These are phyloP conservation scores for Onthophagus taurus DNA, from an alignment of 1,140 invertebrate species.

Conservation along the genomic window DNA sequence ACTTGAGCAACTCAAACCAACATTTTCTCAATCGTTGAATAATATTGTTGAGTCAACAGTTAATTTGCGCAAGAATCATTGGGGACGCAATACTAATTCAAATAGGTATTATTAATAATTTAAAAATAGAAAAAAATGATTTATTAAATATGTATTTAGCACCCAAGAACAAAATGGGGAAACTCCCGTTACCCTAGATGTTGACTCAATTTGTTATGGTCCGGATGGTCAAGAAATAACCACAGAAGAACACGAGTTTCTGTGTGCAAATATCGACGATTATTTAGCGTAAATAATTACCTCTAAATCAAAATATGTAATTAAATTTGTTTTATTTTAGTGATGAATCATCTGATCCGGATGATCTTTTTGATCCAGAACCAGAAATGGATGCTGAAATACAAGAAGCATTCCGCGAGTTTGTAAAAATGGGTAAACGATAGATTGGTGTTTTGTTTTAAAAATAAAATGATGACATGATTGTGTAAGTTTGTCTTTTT, in stretches of 20 bases:
- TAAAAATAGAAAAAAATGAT: background rate
- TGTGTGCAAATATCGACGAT: constrained; percentile 19
- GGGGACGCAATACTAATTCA: constrained; percentile 16
- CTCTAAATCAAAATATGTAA: background rate
- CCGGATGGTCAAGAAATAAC: constrained; percentile 42
- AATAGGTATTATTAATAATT: constrained; percentile 3
- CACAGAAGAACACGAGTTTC: constrained; percentile 42
- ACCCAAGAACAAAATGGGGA: background rate
- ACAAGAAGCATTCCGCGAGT: constrained; percentile 42
- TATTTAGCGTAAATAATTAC: constrained; percentile 1
- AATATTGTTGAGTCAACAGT: constrained; percentile 17
- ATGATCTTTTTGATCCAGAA: constrained; percentile 38
- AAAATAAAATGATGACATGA: no score
- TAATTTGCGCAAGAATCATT: constrained; percentile 16
- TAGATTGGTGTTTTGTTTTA: no score
- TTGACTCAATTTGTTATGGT: constrained; percentile 35
- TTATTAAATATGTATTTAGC: background rate
- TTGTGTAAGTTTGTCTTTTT: no score
- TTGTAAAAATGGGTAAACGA: constrained; percentile 35
- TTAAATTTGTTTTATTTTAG: constrained; percentile 27
- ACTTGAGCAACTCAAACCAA: constrained; percentile 18
- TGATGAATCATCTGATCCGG: constrained; percentile 36
- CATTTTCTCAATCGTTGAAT: constrained; percentile 26
- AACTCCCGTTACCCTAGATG: constrained; percentile 2
- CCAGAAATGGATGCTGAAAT: constrained; percentile 47